A percentile compares a stretch with the other conserved stretches of the same genome.
These are phyloP conservation scores for Drosophila kuntzei DNA, from an alignment of 2,888 invertebrate genomes.

Conservation along the genomic window DNA sequence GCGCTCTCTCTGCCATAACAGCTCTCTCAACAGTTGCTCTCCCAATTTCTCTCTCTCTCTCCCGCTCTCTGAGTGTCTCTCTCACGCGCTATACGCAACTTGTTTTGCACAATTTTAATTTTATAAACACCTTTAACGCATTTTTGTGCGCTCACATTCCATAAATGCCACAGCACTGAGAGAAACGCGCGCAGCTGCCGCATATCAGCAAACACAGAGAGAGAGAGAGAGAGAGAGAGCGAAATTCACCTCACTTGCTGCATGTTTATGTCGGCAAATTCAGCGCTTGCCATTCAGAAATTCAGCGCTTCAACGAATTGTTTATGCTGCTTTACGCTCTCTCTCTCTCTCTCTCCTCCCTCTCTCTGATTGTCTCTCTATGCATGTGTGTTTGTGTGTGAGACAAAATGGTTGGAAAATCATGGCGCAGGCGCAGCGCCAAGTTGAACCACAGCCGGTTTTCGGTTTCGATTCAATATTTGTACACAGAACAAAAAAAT, in stretches of 20 bases:
- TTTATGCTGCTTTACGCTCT: constrained; percentile 28
- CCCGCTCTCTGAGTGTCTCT: constrained; percentile 15
- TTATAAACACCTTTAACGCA: constrained; percentile 81
- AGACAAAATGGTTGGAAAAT: constrained; percentile 77
- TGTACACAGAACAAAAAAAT: constrained; percentile 18
- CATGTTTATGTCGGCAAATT: constrained; percentile 54
- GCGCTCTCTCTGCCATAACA: constrained; percentile 20
- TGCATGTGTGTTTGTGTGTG: constrained; percentile 40
- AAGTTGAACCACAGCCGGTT: constrained; percentile 48
- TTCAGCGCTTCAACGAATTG: constrained; percentile 60
- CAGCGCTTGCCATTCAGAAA: constrained; percentile 70
- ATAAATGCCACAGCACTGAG: constrained; percentile 69
- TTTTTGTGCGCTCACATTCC: constrained; percentile 81
- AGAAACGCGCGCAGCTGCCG: constrained; percentile 27
- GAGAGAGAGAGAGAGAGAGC: constrained; percentile 12
- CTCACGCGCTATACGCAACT: constrained; percentile 65
- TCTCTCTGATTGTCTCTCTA: neutral
- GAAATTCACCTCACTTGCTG: constrained; percentile 70
- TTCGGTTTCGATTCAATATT: constrained; percentile 52
- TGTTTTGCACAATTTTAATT: constrained; percentile 80
- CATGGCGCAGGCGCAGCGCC: constrained; percentile 72
- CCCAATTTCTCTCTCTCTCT: neutral
- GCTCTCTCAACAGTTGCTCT: neutral
- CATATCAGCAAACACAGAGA: neutral
- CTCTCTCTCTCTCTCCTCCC: constrained; percentile 13